phyloP scores from a whole-genome alignment of 1,140 invertebrate genomes.

The Diabrotica virgifera region DNA sequence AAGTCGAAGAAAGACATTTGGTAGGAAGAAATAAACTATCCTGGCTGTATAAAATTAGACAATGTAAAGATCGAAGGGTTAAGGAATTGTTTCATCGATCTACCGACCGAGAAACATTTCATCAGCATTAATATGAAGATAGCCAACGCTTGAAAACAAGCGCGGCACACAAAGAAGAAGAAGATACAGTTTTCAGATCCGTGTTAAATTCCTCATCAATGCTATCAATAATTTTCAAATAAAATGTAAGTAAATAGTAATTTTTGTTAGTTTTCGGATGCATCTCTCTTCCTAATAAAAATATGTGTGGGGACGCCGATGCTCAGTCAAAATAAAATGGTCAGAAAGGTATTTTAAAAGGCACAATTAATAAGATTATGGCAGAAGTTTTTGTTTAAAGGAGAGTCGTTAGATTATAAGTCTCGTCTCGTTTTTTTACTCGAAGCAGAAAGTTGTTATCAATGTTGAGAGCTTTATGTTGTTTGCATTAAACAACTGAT shows the following conservation, averaged over 20 bases:
- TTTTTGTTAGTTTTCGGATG: background rate
- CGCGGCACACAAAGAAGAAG: too few relatives aligned
- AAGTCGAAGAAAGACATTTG: too few relatives aligned
- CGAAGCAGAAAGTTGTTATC: slow-evolving; percentile 31
- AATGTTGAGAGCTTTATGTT: slow-evolving; percentile 44
- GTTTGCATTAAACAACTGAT: slow-evolving; percentile 46
- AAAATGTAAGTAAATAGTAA: background rate
- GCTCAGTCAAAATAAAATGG: slow-evolving; percentile 7
- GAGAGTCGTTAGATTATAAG: slow-evolving; percentile 14
- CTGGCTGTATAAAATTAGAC: too few relatives aligned
- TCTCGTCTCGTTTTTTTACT: slow-evolving; percentile 21
- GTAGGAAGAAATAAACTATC: too few relatives aligned
- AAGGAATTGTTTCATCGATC: too few relatives aligned
- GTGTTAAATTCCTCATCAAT: background rate
- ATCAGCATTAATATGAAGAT: too few relatives aligned
- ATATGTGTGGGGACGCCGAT: background rate
- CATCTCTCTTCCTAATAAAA: background rate
- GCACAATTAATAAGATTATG: slow-evolving; percentile 25
- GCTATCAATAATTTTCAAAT: background rate
- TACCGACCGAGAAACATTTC: too few relatives aligned
- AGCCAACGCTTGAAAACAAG: too few relatives aligned
- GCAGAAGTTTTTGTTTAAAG: slow-evolving; percentile 13
- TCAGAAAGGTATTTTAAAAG: slow-evolving; percentile 18
- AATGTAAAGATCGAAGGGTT: too few relatives aligned
- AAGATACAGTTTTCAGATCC: background rate